A percentile compares a stretch with the other conserved stretches of the same genome.
These are phyloP conservation scores for Lacerta agilis DNA, from an alignment of 2,797 vertebrate species.

Conservation along the genomic window DNA sequence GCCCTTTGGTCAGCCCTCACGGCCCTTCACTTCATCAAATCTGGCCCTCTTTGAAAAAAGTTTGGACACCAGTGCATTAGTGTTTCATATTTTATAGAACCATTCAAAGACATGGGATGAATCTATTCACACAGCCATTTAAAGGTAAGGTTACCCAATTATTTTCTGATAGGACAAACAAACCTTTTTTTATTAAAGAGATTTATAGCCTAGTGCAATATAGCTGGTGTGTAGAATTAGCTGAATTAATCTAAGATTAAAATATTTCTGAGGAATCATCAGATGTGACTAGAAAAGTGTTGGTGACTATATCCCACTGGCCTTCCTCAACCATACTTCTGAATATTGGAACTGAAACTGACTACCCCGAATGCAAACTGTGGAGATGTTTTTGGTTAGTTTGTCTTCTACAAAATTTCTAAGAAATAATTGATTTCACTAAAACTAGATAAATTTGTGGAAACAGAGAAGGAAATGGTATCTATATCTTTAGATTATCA, in stretches of 20 bases:
- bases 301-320: not conserved
- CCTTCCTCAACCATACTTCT: not conserved
- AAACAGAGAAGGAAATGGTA: not conserved
- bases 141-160: not conserved
- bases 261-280: not conserved
- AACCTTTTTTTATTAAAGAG: not conserved
- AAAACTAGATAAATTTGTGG: not conserved
- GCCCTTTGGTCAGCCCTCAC: no score
- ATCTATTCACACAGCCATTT: not conserved
- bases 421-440: not conserved
- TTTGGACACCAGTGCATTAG: no score
- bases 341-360: not conserved
- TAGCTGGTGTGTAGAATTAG: not conserved
- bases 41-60: no score
- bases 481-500: not conserved
- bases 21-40: no score
- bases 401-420: not conserved
- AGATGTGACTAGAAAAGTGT: not conserved
- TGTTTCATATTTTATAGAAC: not conserved
- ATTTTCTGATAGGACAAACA: not conserved
- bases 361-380: not conserved
- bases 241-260: not conserved
- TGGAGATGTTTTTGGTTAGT: not conserved
- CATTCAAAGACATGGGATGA: not conserved
- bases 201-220: not conserved